phyloP scores from a whole-genome alignment of 2,113 vertebrate species.

The Xyrauchen texanus region DNA sequence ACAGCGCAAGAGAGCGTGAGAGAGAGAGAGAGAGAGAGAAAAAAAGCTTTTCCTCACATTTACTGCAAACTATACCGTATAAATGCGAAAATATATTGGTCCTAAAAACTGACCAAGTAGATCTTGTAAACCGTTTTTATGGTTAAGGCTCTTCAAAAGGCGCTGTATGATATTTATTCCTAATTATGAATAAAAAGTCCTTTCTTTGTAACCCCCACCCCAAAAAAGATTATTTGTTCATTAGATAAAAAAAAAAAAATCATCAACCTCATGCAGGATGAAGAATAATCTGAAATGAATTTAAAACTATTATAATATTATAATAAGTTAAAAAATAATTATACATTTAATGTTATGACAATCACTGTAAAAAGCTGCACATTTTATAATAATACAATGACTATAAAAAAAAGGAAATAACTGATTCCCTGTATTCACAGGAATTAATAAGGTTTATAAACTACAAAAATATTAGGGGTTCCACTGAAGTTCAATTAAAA shows the following conservation, averaged over 20 bases:
- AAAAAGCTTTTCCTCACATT: not conserved
- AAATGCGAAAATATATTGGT: constrained; percentile 3
- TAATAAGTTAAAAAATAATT: not conserved
- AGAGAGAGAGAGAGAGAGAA: too few relatives aligned
- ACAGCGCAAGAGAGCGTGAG: not conserved
- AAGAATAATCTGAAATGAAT: not conserved
- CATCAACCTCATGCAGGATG: not conserved
- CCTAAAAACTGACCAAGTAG: constrained; percentile 25
- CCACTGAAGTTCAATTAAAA: constrained; percentile 68
- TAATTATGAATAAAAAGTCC: not conserved
- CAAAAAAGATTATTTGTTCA: too few relatives aligned
- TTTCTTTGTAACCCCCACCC: too few relatives aligned
- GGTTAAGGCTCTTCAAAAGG: not conserved
- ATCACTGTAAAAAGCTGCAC: not conserved
- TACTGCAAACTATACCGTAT: not conserved
- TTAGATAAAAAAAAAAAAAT: not conserved
- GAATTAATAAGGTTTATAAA: constrained; percentile 63
- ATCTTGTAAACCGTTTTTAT: constrained; percentile 3
- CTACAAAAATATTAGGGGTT: constrained; percentile 67
- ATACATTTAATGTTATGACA: constrained; percentile 16
- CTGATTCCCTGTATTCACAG: constrained; percentile 52
- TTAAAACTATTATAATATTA: not conserved
- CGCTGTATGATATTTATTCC: not conserved
- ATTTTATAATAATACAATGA: constrained; percentile 4
- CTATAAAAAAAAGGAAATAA: constrained; percentile 23